Evolutionary conservation across 2,888 invertebrate species (phyloP).

Genomic region (Perdita meconis): DNA sequence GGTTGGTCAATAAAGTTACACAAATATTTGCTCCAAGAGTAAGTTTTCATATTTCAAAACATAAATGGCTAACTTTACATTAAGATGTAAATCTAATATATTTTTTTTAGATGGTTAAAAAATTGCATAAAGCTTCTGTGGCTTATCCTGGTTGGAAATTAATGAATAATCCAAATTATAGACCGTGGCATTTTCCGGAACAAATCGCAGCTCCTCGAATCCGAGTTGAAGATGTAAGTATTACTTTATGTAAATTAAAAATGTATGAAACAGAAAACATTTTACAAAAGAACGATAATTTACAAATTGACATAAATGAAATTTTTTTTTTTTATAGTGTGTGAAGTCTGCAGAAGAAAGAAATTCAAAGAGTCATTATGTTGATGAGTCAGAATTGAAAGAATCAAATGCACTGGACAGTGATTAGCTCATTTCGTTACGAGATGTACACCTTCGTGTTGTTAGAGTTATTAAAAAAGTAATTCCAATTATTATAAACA

Average conservation of each 20-base stretch:
- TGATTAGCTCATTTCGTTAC: constrained; percentile 73
- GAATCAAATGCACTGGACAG: constrained; percentile 80
- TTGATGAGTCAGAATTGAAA: constrained; percentile 81
- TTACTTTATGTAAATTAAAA: constrained; percentile 9
- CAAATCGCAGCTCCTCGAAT: constrained; percentile 91
- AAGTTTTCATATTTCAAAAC: constrained; percentile 41
- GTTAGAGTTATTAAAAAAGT: constrained; percentile 69
- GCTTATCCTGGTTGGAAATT: constrained; percentile 93
- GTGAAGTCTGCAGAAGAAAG: constrained; percentile 82
- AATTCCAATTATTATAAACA: constrained; percentile 65
- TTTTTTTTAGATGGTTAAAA: constrained; percentile 88
- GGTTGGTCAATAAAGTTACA: constrained; percentile 95
- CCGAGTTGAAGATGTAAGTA: constrained; percentile 88
- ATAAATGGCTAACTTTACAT: background rate
- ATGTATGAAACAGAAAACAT: constrained; percentile 5
- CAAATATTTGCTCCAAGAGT: constrained; percentile 94
- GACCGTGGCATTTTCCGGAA: constrained; percentile 95
- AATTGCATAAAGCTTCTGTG: constrained; percentile 92
- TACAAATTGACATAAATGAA: constrained; percentile 19
- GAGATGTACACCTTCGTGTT: constrained; percentile 32
- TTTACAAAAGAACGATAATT: constrained; percentile 11
- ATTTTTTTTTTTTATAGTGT: constrained; percentile 81
- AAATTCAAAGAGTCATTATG: constrained; percentile 81
- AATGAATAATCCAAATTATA: constrained; percentile 89
- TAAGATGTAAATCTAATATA: background rate